Conservation (phyloP, 1,140 invertebrate species). For the Sminthurinus signatus region DNA sequence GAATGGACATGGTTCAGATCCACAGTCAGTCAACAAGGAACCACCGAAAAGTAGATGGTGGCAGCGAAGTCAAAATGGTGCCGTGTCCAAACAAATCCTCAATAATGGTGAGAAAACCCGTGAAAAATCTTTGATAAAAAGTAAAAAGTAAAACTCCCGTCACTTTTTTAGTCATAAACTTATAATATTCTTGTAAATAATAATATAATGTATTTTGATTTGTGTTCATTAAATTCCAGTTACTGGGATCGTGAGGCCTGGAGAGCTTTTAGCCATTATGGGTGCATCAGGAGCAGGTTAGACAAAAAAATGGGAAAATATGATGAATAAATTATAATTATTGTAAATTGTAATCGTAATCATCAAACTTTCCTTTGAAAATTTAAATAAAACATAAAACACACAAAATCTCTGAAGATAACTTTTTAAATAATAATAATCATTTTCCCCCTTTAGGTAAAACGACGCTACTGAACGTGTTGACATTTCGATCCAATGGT, state of each 20-base stretch:
- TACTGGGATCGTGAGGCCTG: constrained; percentile 49
- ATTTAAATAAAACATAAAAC: too few species aligned
- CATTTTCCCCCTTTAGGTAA: too few species aligned
- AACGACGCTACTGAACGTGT: constrained; percentile 84
- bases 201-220: not conserved
- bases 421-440: too few species aligned
- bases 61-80: constrained; percentile 4
- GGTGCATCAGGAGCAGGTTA: constrained; percentile 45
- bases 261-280: constrained; percentile 54
- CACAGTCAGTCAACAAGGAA: not conserved
- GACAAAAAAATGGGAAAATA: constrained; percentile 3
- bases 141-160: too few species aligned
- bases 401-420: too few species aligned
- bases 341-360: too few species aligned
- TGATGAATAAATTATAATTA: too few species aligned
- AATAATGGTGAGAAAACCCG: constrained; percentile 60
- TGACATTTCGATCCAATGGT: constrained; percentile 69
- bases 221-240: constrained; percentile 40
- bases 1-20: not conserved
- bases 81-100: constrained; percentile 50
- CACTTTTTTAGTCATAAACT: not conserved
- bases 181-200: not conserved
- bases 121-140: too few species aligned
- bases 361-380: too few species aligned
- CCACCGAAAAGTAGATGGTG: constrained; percentile 39